Conservation (phyloP, 2,888 invertebrate genomes). For the Drosophila robusta region DNA sequence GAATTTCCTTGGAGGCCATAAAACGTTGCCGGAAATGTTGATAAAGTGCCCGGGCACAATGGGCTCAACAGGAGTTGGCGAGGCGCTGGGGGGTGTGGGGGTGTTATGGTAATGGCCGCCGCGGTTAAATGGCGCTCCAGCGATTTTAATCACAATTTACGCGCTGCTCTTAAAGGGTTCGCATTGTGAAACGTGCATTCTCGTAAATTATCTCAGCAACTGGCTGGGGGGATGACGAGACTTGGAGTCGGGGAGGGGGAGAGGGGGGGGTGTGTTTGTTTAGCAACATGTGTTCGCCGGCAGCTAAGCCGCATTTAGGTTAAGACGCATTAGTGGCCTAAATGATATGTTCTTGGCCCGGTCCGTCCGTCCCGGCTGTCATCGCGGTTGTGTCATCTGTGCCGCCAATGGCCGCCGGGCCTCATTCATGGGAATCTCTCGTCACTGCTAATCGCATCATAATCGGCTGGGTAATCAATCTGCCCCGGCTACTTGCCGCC, state of each 20-base stretch:
- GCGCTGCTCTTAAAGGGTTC: conserved; percentile 59
- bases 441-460: conserved; percentile 55
- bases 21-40: conserved; percentile 69
- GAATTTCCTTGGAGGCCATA: conserved; percentile 70
- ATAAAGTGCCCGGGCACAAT: conserved; percentile 60
- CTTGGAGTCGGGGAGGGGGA: neutral
- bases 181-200: conserved; percentile 21
- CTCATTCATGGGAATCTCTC: conserved; percentile 68
- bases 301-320: conserved; percentile 48
- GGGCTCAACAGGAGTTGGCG: conserved; percentile 5
- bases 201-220: conserved; percentile 67
- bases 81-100: conserved; percentile 2
- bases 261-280: conserved; percentile 23
- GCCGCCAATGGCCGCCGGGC: conserved; percentile 21
- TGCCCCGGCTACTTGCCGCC: conserved; percentile 33
- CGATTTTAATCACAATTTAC: conserved; percentile 81
- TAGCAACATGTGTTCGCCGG: conserved; percentile 64
- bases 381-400: conserved; percentile 57
- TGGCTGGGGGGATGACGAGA: conserved; percentile 7
- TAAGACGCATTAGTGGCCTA: conserved; percentile 48
- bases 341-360: conserved; percentile 35
- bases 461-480: conserved; percentile 77
- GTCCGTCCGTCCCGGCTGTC: neutral
- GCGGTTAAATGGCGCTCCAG: conserved; percentile 81
- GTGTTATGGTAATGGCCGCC: conserved; percentile 70